Conservation (phyloP, 1,140 invertebrate species). For the Camponotus floridanus region DNA sequence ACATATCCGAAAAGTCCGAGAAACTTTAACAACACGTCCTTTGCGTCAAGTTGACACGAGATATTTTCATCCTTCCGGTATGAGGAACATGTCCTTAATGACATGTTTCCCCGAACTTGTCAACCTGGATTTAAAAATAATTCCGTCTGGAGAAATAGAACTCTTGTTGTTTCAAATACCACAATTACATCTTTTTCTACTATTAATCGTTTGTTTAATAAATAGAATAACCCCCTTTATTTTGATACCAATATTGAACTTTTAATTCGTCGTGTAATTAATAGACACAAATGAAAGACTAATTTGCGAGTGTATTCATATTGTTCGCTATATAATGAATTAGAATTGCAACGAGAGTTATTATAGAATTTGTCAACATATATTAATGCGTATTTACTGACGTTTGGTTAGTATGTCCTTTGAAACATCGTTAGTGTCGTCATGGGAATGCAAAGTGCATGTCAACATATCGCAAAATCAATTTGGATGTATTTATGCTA, state of each 20-base stretch:
- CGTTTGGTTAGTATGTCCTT: conserved; percentile 1
- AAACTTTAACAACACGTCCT: neutral
- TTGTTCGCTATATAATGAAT: conserved; percentile 22
- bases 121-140: conserved; percentile 4
- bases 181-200: neutral
- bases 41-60: neutral
- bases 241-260: neutral
- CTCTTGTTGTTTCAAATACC: neutral
- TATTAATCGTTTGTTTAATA: neutral
- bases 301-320: conserved; percentile 25
- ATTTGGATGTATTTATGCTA: neutral
- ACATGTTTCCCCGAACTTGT: neutral
- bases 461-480: conserved; percentile 5
- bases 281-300: conserved; percentile 26
- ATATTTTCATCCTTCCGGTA: conserved; percentile 23
- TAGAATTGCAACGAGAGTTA: conserved; percentile 29
- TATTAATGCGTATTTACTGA: conserved; percentile 29
- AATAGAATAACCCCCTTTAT: neutral
- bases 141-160: neutral
- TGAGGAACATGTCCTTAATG: neutral
- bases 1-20: neutral
- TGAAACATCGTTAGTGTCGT: conserved; percentile 31
- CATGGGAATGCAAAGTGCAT: neutral
- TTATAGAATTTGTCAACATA: conserved; percentile 30
- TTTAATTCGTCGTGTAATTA: neutral